Base-by-base conservation (phyloP, 2,888 invertebrate species). In the Meta bourneti region DNA sequence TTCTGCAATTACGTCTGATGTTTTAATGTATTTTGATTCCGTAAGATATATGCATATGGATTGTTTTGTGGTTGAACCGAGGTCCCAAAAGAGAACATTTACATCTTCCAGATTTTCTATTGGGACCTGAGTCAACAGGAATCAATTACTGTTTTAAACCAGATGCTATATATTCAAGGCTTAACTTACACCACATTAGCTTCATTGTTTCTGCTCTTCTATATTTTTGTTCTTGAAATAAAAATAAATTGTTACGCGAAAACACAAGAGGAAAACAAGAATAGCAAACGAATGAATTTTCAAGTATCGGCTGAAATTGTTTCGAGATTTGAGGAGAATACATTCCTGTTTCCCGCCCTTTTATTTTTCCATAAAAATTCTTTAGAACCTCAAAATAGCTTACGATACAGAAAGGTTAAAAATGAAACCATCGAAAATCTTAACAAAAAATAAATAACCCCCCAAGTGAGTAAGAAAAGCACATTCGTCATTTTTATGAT, bases 401-500 rank as follows among this genome's bases (percentile, higher is more conserved):
- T 61, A 61, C 61, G 61, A 5, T 5, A 61, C 13, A 61, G 79
- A 72, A 20, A 72, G 20, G 72, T 79, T 61, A 61, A 79, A 61
- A 79, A 34, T 19, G 34, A 61, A 61, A 61, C 61, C 61, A 61
- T 16, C 16, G 11, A 9, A 61, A 16, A 0, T 61, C 16, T 61
- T 61, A 61, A 61, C 11, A 61, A 61, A 9, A 61, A 61, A 16
- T 34, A 34, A n/a, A 34, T 4, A 34, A 4, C 34, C 61, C 11
- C 61, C 61, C 8, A 16, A 61, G 61, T 16, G 7, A 61, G 61
- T 61, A 11, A 61, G 61, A 61, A 61, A 61, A 61, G 61, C 61
- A 61, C 79, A n/a, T 79, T 20, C 79, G 79, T 79, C 79, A 79
- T 79, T 79, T 79, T 79, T 79, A 79, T 20, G 54, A 61, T 20